phyloP scores from a whole-genome alignment of 2,113 vertebrate genomes.

The Cairina moschata region DNA sequence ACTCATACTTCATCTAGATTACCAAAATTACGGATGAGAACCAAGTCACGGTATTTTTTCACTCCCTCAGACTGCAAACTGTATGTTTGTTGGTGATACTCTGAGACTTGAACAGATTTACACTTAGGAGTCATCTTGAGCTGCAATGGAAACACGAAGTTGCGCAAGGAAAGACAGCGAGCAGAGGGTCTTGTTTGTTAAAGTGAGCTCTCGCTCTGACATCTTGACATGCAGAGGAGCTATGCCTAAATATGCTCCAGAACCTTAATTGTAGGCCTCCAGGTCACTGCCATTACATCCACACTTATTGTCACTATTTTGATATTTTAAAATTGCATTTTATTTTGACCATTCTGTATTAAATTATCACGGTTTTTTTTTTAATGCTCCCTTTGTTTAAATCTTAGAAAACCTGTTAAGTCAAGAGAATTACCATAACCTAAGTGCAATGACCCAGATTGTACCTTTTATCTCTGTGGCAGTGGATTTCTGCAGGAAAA shows the following conservation, averaged over 20 bases:
- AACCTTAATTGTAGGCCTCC: background rate
- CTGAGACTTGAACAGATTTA: background rate
- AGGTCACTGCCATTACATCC: background rate
- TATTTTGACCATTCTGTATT: background rate
- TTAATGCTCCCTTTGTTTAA: background rate
- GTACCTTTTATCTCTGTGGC: background rate
- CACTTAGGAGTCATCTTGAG: background rate
- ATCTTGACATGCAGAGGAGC: background rate
- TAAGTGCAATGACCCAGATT: background rate
- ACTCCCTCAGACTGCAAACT: background rate
- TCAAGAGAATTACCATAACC: background rate
- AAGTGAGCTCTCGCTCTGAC: background rate
- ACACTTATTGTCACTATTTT: background rate
- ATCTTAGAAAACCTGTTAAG: background rate
- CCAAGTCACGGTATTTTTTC: rapidly evolving
- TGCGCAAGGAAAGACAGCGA: background rate
- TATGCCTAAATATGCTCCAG: background rate
- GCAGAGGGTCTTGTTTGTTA: background rate
- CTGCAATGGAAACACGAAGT: background rate
- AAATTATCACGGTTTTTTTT: background rate
- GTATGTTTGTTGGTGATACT: background rate
- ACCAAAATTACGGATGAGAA: background rate
- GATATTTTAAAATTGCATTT: background rate
- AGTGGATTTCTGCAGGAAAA: background rate
- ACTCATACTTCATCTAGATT: background rate